A percentile compares a stretch with the other conserved stretches of the same genome.
These are phyloP conservation scores for Denticeps clupeoides DNA, from an alignment of 2,797 vertebrate species.

Conservation along the genomic window DNA sequence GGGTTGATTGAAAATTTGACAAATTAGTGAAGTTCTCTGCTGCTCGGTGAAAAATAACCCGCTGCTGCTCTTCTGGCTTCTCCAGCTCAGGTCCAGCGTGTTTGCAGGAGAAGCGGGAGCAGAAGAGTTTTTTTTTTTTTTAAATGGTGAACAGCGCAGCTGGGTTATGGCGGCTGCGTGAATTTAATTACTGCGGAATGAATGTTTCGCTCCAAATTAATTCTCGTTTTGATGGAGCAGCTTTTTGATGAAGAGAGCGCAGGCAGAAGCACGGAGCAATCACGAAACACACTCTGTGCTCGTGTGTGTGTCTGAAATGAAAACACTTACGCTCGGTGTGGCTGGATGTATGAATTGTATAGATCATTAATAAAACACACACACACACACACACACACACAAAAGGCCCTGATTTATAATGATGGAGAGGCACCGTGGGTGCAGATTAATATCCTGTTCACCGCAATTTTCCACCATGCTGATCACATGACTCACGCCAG, in stretches of 20 bases:
- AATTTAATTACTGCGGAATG: slow-evolving; percentile 23
- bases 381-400: too few relatives aligned
- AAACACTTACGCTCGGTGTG: background rate
- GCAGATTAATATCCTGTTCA: background rate
- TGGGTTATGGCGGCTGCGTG: slow-evolving; percentile 14
- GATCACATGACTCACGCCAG: slow-evolving; percentile 4
- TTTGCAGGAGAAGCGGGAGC: background rate
- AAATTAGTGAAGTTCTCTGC: too few relatives aligned
- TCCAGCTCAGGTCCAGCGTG: too few relatives aligned
- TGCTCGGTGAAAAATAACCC: too few relatives aligned
- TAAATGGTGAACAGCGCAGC: slow-evolving; percentile 1
- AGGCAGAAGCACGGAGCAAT: slow-evolving; percentile 17
- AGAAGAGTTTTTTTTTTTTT: slow-evolving; percentile 5
- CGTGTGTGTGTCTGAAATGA: slow-evolving; percentile 12
- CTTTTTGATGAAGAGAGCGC: slow-evolving; percentile 18
- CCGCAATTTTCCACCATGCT: slow-evolving; percentile 6
- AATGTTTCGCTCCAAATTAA: slow-evolving; percentile 16
- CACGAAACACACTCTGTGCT: slow-evolving; percentile 24
- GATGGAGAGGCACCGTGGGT: too few relatives aligned
- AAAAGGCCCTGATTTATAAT: background rate
- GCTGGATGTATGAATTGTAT: slow-evolving; percentile 9
- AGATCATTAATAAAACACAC: too few relatives aligned
- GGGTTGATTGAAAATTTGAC: too few relatives aligned
- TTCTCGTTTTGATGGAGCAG: slow-evolving; percentile 16
- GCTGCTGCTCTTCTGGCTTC: too few relatives aligned